These are phyloP conservation scores for Drosophila atripex DNA, from an alignment of 2,888 invertebrate genomes.

Conservation along the genomic window DNA sequence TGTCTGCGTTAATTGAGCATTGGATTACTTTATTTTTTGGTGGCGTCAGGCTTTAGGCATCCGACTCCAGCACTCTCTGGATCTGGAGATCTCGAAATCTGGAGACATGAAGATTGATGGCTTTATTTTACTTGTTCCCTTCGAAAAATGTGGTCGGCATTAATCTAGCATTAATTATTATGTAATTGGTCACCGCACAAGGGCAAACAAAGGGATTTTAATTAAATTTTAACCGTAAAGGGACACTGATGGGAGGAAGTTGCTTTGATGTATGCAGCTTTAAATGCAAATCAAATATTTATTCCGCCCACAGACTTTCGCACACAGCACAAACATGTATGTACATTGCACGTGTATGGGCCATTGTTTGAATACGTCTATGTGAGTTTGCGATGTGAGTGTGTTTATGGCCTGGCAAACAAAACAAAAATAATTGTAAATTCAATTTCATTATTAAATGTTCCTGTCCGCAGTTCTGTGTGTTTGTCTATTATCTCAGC, in stretches of 20 bases:
- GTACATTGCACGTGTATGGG: not conserved
- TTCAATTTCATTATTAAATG: slow-evolving; percentile 78
- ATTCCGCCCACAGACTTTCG: slow-evolving; percentile 29
- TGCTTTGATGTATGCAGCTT: slow-evolving; percentile 69
- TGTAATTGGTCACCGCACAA: slow-evolving; percentile 68
- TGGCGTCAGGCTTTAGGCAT: not conserved
- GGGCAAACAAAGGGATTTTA: slow-evolving; percentile 60
- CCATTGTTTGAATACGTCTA: slow-evolving; percentile 53
- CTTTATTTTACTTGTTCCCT: slow-evolving; percentile 47
- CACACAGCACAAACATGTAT: slow-evolving; percentile 9
- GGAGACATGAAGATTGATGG: slow-evolving; percentile 56
- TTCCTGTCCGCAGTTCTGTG: slow-evolving; percentile 57
- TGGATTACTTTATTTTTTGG: slow-evolving; percentile 54
- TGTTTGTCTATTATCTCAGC: slow-evolving; percentile 70
- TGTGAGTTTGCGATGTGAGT: slow-evolving; percentile 44
- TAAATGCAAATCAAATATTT: slow-evolving; percentile 78
- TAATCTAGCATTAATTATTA: slow-evolving; percentile 77
- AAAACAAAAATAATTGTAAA: slow-evolving; percentile 80
- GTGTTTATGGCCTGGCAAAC: slow-evolving; percentile 46
- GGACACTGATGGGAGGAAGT: slow-evolving; percentile 29
- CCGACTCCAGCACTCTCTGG: not conserved
- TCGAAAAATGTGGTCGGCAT: slow-evolving; percentile 42
- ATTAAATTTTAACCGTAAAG: slow-evolving; percentile 68
- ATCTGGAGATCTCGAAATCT: not conserved
- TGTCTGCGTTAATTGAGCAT: slow-evolving; percentile 76